Base-by-base conservation (phyloP, 2,113 vertebrate species). In the Apaloderma vittatum region DNA sequence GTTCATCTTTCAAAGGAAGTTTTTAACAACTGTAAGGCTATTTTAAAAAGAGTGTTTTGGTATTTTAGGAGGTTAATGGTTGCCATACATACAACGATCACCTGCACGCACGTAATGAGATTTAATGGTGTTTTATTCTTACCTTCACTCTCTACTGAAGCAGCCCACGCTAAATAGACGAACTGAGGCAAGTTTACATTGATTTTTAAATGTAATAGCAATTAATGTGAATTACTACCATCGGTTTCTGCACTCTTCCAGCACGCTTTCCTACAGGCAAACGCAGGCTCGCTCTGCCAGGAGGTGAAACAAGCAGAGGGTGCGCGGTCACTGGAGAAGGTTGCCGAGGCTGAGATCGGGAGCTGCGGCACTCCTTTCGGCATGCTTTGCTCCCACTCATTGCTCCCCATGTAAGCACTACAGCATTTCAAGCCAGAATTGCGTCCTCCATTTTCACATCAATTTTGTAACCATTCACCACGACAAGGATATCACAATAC, bases 311-410 rank as follows among this genome's bases (percentile, higher is more conserved):
- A 68, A 9, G 21, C 1, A 0, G 67, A 86, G 46, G n/a, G 24
- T 1, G 24, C 3, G 9, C 1, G 2, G 72, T 18, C 36, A 12
- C 68, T 5, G 15, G 9, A 27, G 30, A 34, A 43, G 18, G 14
- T 29, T 7, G 23, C 36, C 0, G 2, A 68, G 16, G 45, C 0
- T 34, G 32, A 81, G 57, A 9, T 13, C 30, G 4, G 2, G 15
- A 1, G 2, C 65, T 14, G 27, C 3, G 32, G 36, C 27, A 52
- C 72, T 70, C 0, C 68, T 52, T 85, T 78, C 16, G 75, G 57
- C 52, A 55, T 12, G n/a, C 63, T 89, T 76, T 67, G 17, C 55
- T 91, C 61, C 17, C n/a, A 59, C 34, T 68, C 30, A 6, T 80
- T 76, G 61, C 23, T 67, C 76, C 80, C 61, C 43, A 21, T 11